Evolutionary conservation across 1,140 invertebrate species (phyloP).

Genomic region (Aethina tumida): DNA sequence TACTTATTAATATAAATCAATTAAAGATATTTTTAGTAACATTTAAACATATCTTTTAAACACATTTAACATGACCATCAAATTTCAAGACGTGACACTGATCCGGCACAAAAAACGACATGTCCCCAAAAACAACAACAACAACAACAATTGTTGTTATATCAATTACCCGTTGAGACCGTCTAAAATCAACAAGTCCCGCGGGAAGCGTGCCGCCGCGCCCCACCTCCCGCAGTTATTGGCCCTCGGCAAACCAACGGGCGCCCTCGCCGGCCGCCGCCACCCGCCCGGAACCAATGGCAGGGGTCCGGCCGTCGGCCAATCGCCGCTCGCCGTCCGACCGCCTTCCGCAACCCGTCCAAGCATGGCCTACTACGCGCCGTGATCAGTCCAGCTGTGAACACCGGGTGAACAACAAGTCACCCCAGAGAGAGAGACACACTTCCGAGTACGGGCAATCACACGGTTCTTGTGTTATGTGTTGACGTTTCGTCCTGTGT

Average conservation of each 20-base stretch:
- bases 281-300: conserved; percentile 25
- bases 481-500: neutral
- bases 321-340: conserved; percentile 16
- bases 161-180: too few relatives aligned
- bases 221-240: conserved; percentile 28
- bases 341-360: conserved; percentile 14
- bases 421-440: conserved; percentile 2
- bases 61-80: too few relatives aligned
- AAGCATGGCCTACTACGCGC: conserved; percentile 25
- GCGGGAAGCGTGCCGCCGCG: conserved; percentile 17
- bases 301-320: conserved; percentile 20
- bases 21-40: too few relatives aligned
- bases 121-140: conserved; percentile 1
- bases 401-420: conserved; percentile 8
- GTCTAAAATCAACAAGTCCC: conserved; percentile 30
- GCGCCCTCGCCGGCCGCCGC: conserved; percentile 4
- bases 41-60: too few relatives aligned
- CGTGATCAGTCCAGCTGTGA: conserved; percentile 35
- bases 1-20: too few relatives aligned
- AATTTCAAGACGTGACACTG: too few relatives aligned
- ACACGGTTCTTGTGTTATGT: neutral
- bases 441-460: neutral
- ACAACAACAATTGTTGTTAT: neutral
- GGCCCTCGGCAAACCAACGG: conserved; percentile 27
- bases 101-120: neutral